These are phyloP conservation scores for Margaritifera margaritifera DNA, from an alignment of 2,888 invertebrate genomes.

Conservation along the genomic window DNA sequence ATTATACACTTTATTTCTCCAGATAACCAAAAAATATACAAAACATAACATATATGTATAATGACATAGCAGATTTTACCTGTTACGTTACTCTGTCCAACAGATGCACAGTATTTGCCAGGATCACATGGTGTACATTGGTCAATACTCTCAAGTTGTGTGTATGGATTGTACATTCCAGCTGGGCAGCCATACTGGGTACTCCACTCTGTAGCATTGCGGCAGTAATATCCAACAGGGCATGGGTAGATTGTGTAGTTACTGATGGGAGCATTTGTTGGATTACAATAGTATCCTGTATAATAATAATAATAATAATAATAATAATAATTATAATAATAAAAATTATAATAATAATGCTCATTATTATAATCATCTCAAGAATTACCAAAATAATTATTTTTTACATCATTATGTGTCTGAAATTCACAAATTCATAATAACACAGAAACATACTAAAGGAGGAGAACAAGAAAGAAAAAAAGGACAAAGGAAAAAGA, in stretches of 20 bases:
- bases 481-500: no score
- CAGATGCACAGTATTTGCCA: constrained; percentile 62
- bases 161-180: constrained; percentile 65
- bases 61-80: constrained; percentile 34
- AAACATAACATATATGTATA: not conserved
- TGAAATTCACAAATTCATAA: no score
- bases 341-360: not conserved
- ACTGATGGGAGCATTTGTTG: constrained; percentile 55
- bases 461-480: no score
- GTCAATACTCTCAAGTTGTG: constrained; percentile 45
- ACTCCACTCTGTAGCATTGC: constrained; percentile 58
- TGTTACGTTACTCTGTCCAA: constrained; percentile 48
- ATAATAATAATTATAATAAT: not conserved
- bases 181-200: constrained; percentile 65
- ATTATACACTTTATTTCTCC: no score
- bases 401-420: no score
- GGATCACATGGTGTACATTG: constrained; percentile 65
- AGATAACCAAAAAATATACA: no score
- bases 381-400: no score
- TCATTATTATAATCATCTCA: not conserved
- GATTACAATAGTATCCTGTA: constrained; percentile 67
- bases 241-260: constrained; percentile 62
- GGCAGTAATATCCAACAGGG: constrained; percentile 69
- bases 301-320: constrained; percentile 7
- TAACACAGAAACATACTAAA: no score